Evolutionary conservation across 2,888 invertebrate genomes (phyloP).

Genomic region (Neoitamus cyanurus): DNA sequence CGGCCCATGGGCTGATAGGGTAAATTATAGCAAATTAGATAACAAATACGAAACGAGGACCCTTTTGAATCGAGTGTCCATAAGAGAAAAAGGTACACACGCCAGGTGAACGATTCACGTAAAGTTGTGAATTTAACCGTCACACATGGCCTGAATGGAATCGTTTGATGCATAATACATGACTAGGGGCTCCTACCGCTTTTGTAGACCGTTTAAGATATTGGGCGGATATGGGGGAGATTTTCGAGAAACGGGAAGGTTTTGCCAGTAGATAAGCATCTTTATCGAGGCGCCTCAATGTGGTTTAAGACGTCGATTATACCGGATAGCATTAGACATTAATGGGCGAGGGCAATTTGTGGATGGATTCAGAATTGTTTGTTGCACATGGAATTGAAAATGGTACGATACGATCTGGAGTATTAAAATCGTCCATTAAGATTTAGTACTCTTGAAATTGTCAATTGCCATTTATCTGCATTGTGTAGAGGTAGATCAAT

Average conservation of each 20-base stretch:
- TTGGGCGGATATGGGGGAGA: background rate
- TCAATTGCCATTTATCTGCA: background rate
- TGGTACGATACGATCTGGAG: background rate
- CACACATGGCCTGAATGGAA: slow-evolving; percentile 2
- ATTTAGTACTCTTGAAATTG: background rate
- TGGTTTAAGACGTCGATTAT: background rate
- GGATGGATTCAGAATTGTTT: background rate
- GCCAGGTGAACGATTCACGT: background rate
- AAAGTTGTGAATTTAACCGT: slow-evolving; percentile 23
- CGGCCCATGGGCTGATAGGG: background rate
- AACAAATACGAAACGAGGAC: slow-evolving; percentile 5
- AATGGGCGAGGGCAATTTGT: background rate
- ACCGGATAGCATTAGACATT: background rate
- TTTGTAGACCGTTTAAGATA: background rate
- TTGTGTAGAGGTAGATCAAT: background rate
- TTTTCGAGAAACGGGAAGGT: background rate
- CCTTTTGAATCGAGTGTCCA: background rate
- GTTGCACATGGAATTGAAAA: background rate
- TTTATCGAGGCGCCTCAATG: background rate
- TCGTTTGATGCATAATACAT: background rate
- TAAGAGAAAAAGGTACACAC: slow-evolving; percentile 1
- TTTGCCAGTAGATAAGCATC: background rate
- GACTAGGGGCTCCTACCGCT: background rate
- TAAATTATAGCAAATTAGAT: slow-evolving; percentile 32
- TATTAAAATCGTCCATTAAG: background rate